These are phyloP conservation scores for Toxonevra muliebris DNA, from an alignment of 2,888 invertebrate species.

Conservation along the genomic window DNA sequence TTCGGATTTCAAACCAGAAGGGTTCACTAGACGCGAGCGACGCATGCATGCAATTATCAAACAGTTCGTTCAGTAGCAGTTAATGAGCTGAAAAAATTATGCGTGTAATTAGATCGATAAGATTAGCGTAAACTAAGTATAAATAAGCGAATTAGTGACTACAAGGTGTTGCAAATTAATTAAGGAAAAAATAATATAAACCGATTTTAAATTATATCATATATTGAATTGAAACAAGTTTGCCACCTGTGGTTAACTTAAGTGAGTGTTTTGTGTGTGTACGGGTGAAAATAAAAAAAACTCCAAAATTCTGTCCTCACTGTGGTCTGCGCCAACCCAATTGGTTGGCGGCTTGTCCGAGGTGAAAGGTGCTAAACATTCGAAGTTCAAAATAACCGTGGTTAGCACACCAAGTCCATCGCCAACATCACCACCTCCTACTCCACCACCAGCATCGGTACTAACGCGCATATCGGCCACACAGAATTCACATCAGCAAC, in stretches of 20 bases:
- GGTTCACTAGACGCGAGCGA: conserved; percentile 27
- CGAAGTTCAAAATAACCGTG: conserved; percentile 62
- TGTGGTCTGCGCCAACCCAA: conserved; percentile 64
- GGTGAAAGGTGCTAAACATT: conserved; percentile 47
- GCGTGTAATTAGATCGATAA: conserved; percentile 2
- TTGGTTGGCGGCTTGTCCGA: conserved; percentile 57
- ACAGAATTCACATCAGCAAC: conserved; percentile 23
- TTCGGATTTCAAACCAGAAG: conserved; percentile 63
- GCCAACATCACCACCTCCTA: conserved; percentile 55
- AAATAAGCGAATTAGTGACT: not conserved
- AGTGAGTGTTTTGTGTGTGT: conserved; percentile 5
- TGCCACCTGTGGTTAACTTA: not conserved
- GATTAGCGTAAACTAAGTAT: not conserved
- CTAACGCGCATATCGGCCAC: not conserved
- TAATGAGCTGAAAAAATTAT: not conserved
- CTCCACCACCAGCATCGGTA: conserved; percentile 43
- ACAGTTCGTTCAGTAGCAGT: no score
- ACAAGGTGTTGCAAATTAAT: not conserved
- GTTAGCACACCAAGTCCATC: conserved; percentile 59
- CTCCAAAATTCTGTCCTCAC: conserved; percentile 64
- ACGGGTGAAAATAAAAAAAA: conserved; percentile 31
- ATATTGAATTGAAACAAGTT: conserved; percentile 18
- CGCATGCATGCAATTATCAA: no score
- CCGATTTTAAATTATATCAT: conserved; percentile 12
- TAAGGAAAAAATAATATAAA: not conserved